Conservation (phyloP, 2,797 vertebrate species). For the Phylloscopus collybita region DNA sequence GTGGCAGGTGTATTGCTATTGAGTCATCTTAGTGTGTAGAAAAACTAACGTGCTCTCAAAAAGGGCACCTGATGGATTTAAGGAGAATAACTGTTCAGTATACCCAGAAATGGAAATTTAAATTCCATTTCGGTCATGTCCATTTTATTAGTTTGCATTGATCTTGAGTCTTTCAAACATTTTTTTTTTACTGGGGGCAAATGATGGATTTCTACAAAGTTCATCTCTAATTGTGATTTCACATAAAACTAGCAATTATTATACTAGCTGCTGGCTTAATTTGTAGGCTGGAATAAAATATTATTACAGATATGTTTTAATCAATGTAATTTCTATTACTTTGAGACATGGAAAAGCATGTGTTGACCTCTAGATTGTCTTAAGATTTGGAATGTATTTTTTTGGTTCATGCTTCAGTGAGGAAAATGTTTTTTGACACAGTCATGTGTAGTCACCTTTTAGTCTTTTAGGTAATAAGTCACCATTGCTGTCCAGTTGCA, state of each 20-base stretch:
- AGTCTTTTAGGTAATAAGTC: neutral
- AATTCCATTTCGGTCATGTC: fast-evolving
- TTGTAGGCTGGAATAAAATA: neutral
- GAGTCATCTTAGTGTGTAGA: neutral
- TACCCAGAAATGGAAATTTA: neutral
- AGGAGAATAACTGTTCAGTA: neutral
- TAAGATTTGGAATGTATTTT: neutral
- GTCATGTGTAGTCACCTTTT: neutral
- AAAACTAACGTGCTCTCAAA: neutral
- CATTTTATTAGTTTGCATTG: neutral
- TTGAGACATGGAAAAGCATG: neutral
- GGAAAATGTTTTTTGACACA: neutral
- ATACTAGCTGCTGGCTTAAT: neutral
- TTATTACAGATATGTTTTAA: neutral
- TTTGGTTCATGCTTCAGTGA: neutral
- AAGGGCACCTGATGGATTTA: neutral
- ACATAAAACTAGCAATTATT: neutral
- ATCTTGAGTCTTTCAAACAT: neutral
- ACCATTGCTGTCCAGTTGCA: neutral
- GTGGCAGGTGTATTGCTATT: neutral
- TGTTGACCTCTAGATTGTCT: neutral
- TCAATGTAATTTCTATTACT: neutral
- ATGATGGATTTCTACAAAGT: neutral
- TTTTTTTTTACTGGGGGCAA: neutral
- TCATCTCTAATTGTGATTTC: neutral